A percentile compares a stretch with the other conserved stretches of the same genome.
Conservation (phyloP, 2,888 invertebrate genomes). For the Ennomos fuscantarius region DNA sequence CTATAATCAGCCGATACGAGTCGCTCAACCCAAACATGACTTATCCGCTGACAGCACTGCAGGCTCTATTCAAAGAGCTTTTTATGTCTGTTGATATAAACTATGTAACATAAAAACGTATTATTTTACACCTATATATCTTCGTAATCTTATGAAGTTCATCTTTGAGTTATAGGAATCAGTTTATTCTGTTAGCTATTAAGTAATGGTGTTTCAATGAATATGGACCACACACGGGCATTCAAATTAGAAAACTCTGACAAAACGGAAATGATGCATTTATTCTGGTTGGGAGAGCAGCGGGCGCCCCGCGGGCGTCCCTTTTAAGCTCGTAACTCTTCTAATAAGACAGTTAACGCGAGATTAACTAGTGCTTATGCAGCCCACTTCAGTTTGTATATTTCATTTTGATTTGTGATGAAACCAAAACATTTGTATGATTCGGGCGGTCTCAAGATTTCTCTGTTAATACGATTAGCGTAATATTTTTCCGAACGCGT, state of each 20-base stretch:
- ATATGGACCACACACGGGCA: slow-evolving; percentile 76
- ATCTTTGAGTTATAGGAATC: slow-evolving; percentile 63
- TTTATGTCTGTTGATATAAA: slow-evolving; percentile 36
- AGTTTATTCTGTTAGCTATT: slow-evolving; percentile 57
- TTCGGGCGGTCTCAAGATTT: slow-evolving; percentile 52
- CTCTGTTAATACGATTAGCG: slow-evolving; percentile 65
- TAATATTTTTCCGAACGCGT: slow-evolving; percentile 55
- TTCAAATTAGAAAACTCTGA: slow-evolving; percentile 76
- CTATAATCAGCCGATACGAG: slow-evolving; percentile 59
- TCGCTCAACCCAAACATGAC: slow-evolving; percentile 55
- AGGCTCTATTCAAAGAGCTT: slow-evolving; percentile 38
- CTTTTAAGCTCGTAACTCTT: slow-evolving; percentile 77
- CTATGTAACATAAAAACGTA: slow-evolving; percentile 33
- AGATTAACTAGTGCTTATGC: slow-evolving; percentile 73
- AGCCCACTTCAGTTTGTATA: slow-evolving; percentile 69
- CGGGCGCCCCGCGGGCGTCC: slow-evolving; percentile 73
- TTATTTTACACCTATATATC: slow-evolving; percentile 49
- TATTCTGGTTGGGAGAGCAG: slow-evolving; percentile 67
- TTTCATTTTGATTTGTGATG: slow-evolving; percentile 77
- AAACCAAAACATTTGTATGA: slow-evolving; percentile 59
- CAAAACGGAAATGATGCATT: slow-evolving; percentile 79
- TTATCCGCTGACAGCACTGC: slow-evolving; percentile 37
- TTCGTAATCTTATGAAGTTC: slow-evolving; percentile 49
- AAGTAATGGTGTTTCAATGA: slow-evolving; percentile 64
- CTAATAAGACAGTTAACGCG: slow-evolving; percentile 77